Evolutionary conservation across 2,113 vertebrate species (phyloP), one percentile per base, ranked within the genome.

Genomic region (Neotoma lepida): DNA sequence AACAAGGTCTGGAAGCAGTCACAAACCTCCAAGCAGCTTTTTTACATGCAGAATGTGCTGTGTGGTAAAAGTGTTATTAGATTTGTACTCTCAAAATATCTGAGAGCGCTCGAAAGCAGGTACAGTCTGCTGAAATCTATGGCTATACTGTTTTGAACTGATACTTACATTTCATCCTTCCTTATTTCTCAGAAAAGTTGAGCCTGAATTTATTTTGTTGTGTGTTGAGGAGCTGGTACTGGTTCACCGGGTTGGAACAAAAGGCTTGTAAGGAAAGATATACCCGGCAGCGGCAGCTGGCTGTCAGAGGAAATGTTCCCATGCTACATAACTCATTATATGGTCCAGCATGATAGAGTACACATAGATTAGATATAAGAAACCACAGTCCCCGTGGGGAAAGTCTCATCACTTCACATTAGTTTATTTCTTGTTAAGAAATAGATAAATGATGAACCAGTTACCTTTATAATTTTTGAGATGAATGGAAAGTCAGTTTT

Each of bases 401-500:
- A 12, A 28, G 18, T 6, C 35, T 73, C 51, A 41, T 33, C 35
- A 54, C 68, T 76, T 61, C 41, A 54, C 39, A 68, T 89, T 61
- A 2, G 58, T 78, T 88, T 9, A 86, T 68, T 89, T 85, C 58
- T 15, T 8, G 63, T 73, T 95, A 96, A 88, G 81, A 63, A 84
- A 84, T 44, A 80, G 33, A 51, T 54, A 71, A 78, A 30, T 61
- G 10, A 88, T 90, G 41, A 20, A 68, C 78, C 74, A 91, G 76
- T 90, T 86, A 13, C 63, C 71, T 93, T 56, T 81, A 24, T 63
- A 10, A 4, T 49, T 88, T 74, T 41, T 93, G 24, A 91, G 39
- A 92, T 81, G 18, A 82, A 92, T 63, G 1, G 12, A 33, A 54
- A 96, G 71, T 74, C 56, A 89, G 77, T 84, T 41, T 87, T 92